Evolutionary conservation across 2,888 invertebrate species (phyloP).

Genomic region (Scaptomyza polygonia): DNA sequence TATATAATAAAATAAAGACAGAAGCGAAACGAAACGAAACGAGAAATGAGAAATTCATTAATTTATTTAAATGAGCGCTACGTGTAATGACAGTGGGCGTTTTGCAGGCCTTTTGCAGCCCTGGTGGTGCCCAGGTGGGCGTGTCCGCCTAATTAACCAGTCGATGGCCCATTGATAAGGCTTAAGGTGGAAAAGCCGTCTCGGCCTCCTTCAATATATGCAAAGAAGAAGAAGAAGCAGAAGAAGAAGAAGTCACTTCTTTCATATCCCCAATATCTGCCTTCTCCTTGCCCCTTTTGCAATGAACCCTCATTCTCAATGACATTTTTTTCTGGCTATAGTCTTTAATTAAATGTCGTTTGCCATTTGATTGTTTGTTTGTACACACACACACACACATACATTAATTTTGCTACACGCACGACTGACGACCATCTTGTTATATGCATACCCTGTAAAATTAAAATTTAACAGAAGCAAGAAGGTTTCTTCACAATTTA

Average conservation of each 20-base stretch:
- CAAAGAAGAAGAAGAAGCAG: background rate
- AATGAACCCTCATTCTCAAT: constrained; percentile 8
- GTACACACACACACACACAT: constrained; percentile 10
- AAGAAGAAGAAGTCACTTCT: background rate
- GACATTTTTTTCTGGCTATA: constrained; percentile 15
- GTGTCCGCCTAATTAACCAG: constrained; percentile 61
- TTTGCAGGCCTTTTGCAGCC: background rate
- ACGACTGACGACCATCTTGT: constrained; percentile 37
- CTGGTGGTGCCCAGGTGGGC: constrained; percentile 46
- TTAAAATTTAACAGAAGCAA: background rate
- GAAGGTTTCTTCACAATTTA: background rate
- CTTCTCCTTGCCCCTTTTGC: background rate
- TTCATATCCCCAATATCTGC: background rate
- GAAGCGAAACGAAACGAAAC: constrained; percentile 46
- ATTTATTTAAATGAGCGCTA: constrained; percentile 77
- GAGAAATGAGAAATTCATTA: constrained; percentile 60
- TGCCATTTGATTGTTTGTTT: constrained; percentile 68
- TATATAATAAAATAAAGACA: constrained; percentile 3
- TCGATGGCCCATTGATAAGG: constrained; percentile 62
- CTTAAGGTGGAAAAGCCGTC: constrained; percentile 25
- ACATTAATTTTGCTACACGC: constrained; percentile 34
- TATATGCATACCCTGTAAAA: constrained; percentile 21
- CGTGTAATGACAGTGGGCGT: constrained; percentile 69
- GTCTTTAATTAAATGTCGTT: constrained; percentile 72
- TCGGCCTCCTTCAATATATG: constrained; percentile 2